These are phyloP conservation scores for Tortrix viridana DNA, from an alignment of 2,888 invertebrate genomes.

Conservation along the genomic window DNA sequence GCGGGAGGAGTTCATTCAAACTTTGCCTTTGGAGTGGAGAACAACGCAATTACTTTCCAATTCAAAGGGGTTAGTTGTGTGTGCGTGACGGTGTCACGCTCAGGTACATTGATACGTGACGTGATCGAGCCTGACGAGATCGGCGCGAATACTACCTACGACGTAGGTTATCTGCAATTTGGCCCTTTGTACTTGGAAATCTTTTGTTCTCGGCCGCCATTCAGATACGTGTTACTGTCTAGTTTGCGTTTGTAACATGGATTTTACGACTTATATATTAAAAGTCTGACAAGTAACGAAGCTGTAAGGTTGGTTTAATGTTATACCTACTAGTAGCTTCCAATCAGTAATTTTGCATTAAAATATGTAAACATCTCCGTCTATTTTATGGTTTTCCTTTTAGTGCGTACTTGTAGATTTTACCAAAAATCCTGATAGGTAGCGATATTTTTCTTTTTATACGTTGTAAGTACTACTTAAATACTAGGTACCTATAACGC, in stretches of 20 bases:
- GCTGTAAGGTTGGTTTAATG: too few relatives aligned
- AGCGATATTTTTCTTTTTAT: too few relatives aligned
- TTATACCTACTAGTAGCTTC: too few relatives aligned
- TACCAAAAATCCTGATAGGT: too few relatives aligned
- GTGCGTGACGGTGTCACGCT: conserved; percentile 50
- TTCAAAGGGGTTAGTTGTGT: conserved; percentile 59
- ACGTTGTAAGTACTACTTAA: too few relatives aligned
- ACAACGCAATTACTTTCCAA: conserved; percentile 65
- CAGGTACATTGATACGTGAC: conserved; percentile 38
- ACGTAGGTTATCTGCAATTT: conserved; percentile 33
- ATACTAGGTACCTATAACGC: too few relatives aligned
- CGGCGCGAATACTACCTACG: conserved; percentile 20
- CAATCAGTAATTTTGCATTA: too few relatives aligned
- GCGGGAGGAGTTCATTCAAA: conserved; percentile 57
- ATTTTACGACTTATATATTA: conserved; percentile 29
- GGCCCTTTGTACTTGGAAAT: conserved; percentile 29
- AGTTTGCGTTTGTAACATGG: conserved; percentile 33
- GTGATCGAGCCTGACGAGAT: conserved; percentile 35
- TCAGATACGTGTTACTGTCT: conserved; percentile 25
- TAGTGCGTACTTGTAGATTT: too few relatives aligned
- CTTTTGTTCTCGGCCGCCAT: conserved; percentile 28
- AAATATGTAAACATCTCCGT: too few relatives aligned
- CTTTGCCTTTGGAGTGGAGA: conserved; percentile 53
- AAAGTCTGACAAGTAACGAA: conserved; percentile 3
- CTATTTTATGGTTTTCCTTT: too few relatives aligned